phyloP scores from a whole-genome alignment of 1,140 invertebrate genomes.

The Cephus cinctus region DNA sequence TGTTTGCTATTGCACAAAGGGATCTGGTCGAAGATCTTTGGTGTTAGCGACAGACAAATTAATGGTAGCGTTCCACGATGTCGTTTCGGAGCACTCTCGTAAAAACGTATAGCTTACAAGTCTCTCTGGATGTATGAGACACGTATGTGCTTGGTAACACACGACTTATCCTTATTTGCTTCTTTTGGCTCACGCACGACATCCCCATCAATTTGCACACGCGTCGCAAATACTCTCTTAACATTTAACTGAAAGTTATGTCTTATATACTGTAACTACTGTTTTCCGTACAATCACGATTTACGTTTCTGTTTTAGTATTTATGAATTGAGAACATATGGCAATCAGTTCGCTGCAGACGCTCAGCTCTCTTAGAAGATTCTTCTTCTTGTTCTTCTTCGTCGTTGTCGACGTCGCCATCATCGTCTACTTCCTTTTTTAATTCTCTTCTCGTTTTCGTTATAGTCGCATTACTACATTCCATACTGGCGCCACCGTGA shows the following conservation, averaged over 20 bases:
- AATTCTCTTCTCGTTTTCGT: too few relatives aligned
- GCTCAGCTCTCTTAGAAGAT: too few relatives aligned
- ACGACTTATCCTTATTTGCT: too few relatives aligned
- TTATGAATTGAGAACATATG: too few relatives aligned
- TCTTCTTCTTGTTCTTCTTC: too few relatives aligned
- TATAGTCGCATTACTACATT: too few relatives aligned
- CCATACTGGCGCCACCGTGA: too few relatives aligned
- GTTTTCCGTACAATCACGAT: background rate
- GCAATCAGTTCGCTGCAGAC: too few relatives aligned
- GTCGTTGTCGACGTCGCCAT: too few relatives aligned
- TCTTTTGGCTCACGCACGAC: background rate
- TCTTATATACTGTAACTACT: background rate
- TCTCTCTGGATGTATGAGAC: background rate
- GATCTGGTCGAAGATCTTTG: background rate
- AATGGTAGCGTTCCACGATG: background rate
- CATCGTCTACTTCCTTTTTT: too few relatives aligned
- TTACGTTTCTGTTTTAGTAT: too few relatives aligned
- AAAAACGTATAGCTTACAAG: background rate
- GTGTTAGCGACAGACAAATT: constrained; percentile 1
- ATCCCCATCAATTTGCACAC: background rate
- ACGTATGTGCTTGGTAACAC: background rate
- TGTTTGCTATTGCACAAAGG: background rate
- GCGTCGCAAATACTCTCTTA: background rate
- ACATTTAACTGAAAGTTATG: background rate
- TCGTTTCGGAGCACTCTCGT: background rate